Evolutionary conservation across 2,888 invertebrate species (phyloP).

Genomic region (Drosophila nr. medialis): DNA sequence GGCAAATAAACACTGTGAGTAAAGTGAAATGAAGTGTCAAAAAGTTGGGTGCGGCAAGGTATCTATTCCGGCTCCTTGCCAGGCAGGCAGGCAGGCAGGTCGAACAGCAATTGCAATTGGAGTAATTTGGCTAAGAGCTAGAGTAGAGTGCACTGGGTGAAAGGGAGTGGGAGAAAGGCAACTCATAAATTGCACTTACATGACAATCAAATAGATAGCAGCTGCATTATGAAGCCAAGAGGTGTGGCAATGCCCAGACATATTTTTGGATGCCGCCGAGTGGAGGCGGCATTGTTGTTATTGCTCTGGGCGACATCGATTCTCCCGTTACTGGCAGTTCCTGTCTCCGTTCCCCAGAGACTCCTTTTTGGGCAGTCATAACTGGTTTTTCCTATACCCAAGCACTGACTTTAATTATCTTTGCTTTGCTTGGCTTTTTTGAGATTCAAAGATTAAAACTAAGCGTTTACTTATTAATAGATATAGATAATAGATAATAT

Average conservation of each 20-base stretch:
- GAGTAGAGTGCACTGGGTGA: constrained; percentile 18
- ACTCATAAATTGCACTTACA: constrained; percentile 69
- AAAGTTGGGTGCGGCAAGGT: constrained; percentile 49
- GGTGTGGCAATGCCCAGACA: constrained; percentile 49
- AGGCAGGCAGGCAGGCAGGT: not conserved
- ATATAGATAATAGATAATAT: no score
- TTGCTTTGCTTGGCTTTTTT: not conserved
- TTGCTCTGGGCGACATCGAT: constrained; percentile 49
- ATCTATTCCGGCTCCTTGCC: not conserved
- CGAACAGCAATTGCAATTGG: constrained; percentile 44
- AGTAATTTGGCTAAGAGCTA: constrained; percentile 69
- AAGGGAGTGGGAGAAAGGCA: constrained; percentile 6
- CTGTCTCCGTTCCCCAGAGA: constrained; percentile 6
- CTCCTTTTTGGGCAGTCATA: constrained; percentile 21
- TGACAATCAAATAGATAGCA: constrained; percentile 65
- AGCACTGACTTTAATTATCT: constrained; percentile 31
- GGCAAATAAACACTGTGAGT: constrained; percentile 44
- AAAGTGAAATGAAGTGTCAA: constrained; percentile 72
- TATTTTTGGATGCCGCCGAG: constrained; percentile 49
- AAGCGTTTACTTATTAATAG: not conserved
- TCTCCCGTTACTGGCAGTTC: constrained; percentile 1
- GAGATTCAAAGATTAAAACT: not conserved
- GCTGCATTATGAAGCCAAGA: constrained; percentile 46
- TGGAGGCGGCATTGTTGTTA: constrained; percentile 51
- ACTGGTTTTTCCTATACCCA: constrained; percentile 38